Evolutionary conservation across 1,140 invertebrate genomes (phyloP).

Genomic region (Musca vetustissima): DNA sequence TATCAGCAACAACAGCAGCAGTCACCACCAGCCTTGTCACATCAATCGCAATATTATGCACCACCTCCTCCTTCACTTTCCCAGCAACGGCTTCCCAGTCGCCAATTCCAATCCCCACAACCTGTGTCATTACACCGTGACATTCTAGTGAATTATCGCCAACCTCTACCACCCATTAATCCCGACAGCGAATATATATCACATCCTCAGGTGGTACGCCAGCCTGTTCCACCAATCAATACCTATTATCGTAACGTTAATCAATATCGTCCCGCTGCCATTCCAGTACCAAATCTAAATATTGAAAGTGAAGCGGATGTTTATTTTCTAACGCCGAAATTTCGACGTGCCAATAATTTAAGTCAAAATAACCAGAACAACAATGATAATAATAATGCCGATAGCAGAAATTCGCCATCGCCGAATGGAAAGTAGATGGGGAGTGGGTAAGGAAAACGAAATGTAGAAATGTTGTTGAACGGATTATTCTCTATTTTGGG

Average conservation of each 20-base stretch:
- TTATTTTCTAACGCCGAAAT: constrained; percentile 30
- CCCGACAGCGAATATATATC: constrained; percentile 58
- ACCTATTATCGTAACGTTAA: constrained; percentile 2
- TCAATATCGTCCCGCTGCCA: neutral
- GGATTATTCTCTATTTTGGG: too few relatives aligned
- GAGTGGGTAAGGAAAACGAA: neutral
- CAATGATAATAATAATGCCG: constrained; percentile 12
- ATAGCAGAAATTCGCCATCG: neutral
- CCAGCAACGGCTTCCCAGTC: constrained; percentile 9
- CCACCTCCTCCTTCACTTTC: constrained; percentile 16
- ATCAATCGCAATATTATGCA: constrained; percentile 47
- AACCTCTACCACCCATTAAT: constrained; percentile 58
- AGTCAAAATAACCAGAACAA: constrained; percentile 14
- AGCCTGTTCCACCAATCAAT: constrained; percentile 2
- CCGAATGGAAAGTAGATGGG: neutral
- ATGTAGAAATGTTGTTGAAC: too few relatives aligned
- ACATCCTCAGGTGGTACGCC: constrained; percentile 28
- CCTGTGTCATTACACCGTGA: constrained; percentile 57
- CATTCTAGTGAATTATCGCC: constrained; percentile 59
- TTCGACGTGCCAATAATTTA: constrained; percentile 27
- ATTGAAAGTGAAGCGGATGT: constrained; percentile 13
- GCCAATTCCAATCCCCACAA: constrained; percentile 29
- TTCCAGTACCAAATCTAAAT: neutral
- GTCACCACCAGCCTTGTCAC: constrained; percentile 39
- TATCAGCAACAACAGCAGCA: constrained; percentile 28